Base-by-base conservation (phyloP, 2,797 vertebrate species). In the Mallotus villosus region DNA sequence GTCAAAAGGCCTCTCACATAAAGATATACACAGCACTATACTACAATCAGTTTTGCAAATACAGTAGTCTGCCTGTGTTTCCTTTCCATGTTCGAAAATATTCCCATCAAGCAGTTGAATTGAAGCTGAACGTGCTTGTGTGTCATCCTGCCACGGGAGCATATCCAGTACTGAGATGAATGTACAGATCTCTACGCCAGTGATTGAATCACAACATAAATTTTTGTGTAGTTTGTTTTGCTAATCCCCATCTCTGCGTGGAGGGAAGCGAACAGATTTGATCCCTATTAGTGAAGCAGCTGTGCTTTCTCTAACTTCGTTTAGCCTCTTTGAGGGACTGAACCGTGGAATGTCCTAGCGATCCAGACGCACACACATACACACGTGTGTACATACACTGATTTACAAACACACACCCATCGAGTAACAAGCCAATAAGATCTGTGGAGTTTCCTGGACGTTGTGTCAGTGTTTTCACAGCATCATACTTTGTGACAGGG, bases 261-360 rank as follows among this genome's bases (percentile, higher is more conserved):
- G 1, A 46, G n/a, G 55, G 66, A 25, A 11, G 19, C 25, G 46
- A 19, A 16, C 3, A 64, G 57, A 72, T 2, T 41, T 64, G 4
- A 61, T 27, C 14, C 25, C 27, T 22, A 37, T 74, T 37, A 73
- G 7, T 2, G 70, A 53, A 71, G 78, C 57, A 67, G 46, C 64
- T 79, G 66, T 24, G 66, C 71, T 2, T 27, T 2, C 34, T 80
- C 53, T 82, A 60, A 58, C 58, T 61, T 66, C n/a, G 78, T 84
- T 63, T 78, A 29, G 67, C 68, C 73, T 66, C 51, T 67, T 70
- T 63, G 75, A 82, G 65, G 2, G 0, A 61, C 12, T 65, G 29
- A 71, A 75, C 71, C 62, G 24, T 72, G 70, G 12, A 76, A 74
- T 37, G 19, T 68, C 34, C 34, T 21, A 68, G 46, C 63, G 65